phyloP scores from a whole-genome alignment of 2,797 vertebrate genomes.

The Vultur gryphus region DNA sequence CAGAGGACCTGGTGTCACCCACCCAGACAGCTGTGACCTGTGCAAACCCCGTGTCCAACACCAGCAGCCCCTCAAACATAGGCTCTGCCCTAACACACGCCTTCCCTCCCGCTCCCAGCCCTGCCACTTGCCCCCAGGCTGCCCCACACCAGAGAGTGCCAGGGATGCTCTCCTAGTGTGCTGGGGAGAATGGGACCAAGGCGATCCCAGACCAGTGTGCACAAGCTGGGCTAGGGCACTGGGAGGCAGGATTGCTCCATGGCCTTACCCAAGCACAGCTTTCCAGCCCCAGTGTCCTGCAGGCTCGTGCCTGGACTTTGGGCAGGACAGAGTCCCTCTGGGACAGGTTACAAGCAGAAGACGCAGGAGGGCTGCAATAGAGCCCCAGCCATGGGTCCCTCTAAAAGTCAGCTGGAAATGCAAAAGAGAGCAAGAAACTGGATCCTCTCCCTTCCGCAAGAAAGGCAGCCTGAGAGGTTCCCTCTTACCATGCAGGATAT shows the following conservation, averaged over 20 bases:
- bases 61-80: neutral
- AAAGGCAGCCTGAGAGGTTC: neutral
- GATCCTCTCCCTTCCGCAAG: neutral
- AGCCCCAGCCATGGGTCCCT: fast-evolving
- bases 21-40: neutral
- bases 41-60: fast-evolving
- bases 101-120: neutral
- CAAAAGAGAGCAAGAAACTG: neutral
- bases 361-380: neutral
- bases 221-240: neutral
- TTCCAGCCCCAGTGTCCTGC: neutral
- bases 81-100: neutral
- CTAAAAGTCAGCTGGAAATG: neutral
- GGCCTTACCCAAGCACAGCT: neutral
- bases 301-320: neutral
- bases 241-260: constrained; percentile 19
- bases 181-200: neutral
- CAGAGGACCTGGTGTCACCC: neutral
- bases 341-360: neutral
- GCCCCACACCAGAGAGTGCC: neutral
- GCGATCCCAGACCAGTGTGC: neutral
- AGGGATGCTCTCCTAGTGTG: neutral
- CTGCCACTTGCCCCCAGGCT: neutral
- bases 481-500: constrained; percentile 16
- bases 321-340: neutral